phyloP scores from a whole-genome alignment of 2,113 vertebrate genomes.

The Rhinoderma darwinii region DNA sequence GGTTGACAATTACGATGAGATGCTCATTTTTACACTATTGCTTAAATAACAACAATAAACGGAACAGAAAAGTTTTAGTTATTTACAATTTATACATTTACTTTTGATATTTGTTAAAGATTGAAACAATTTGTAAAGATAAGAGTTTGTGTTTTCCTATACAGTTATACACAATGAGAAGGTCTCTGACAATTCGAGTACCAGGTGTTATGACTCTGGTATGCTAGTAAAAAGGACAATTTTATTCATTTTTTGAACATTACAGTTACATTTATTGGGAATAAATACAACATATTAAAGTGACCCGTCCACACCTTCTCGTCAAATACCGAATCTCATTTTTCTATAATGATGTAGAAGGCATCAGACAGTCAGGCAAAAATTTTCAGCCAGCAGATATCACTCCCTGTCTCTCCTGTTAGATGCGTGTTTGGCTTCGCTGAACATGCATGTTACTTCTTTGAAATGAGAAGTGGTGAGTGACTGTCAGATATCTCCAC shows the following conservation, averaged over 20 bases:
- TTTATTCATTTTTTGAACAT: not conserved
- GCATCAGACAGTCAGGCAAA: not conserved
- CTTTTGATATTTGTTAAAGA: not conserved
- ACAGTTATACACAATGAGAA: not conserved
- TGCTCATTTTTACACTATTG: constrained; percentile 3
- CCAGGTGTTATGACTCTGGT: not conserved
- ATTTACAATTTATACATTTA: not conserved
- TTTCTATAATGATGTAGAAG: not conserved
- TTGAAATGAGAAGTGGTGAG: not conserved
- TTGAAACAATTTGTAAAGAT: not conserved
- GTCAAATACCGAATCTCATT: not conserved
- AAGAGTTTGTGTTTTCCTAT: not conserved
- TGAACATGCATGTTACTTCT: not conserved
- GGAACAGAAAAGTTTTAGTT: not conserved
- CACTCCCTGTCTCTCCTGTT: not conserved
- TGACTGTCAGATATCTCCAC: not conserved
- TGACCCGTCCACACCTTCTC: not conserved
- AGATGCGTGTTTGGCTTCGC: not conserved
- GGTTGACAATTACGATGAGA: constrained; percentile 6
- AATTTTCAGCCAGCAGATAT: not conserved
- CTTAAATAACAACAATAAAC: not conserved
- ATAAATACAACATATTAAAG: not conserved
- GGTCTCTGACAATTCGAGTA: not conserved
- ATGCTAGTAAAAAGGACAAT: not conserved
- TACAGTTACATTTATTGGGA: not conserved